Conservation (phyloP, 2,888 invertebrate species). For the Mesorhabditis spiculigera region DNA sequence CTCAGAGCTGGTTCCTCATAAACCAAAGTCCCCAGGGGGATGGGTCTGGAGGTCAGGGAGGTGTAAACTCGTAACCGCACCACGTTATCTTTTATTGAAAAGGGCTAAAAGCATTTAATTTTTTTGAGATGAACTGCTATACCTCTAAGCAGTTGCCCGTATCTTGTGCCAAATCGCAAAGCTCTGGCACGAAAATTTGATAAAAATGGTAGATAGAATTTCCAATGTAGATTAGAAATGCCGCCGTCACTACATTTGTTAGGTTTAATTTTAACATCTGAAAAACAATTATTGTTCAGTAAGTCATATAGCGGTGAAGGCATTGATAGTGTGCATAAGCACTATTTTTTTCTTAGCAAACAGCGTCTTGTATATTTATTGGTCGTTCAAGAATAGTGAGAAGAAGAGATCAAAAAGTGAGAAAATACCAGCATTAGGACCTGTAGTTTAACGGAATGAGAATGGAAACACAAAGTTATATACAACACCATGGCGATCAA, state of each 20-base stretch:
- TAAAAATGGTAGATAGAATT: constrained; percentile 63
- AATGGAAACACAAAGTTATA: neutral
- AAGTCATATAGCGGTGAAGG: constrained; percentile 1
- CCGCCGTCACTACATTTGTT: constrained; percentile 54
- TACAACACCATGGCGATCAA: neutral
- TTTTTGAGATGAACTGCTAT: constrained; percentile 2
- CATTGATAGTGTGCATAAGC: too few relatives aligned
- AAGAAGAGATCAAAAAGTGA: too few relatives aligned
- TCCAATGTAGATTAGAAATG: constrained; percentile 62
- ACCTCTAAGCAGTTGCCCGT: constrained; percentile 21
- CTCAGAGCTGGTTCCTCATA: constrained; percentile 24
- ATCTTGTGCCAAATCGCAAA: constrained; percentile 18
- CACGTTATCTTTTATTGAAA: too few relatives aligned
- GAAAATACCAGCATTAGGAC: too few relatives aligned
- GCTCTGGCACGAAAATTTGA: constrained; percentile 59
- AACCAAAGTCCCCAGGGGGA: constrained; percentile 23
- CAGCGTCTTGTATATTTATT: too few relatives aligned
- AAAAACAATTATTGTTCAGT: neutral
- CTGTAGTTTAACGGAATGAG: too few relatives aligned
- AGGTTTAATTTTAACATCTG: constrained; percentile 28
- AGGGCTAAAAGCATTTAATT: neutral
- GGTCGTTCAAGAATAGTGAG: too few relatives aligned
- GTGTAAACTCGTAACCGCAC: constrained; percentile 32
- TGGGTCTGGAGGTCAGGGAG: constrained; percentile 17
- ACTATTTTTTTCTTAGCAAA: too few relatives aligned